Percentiles rank a stretch among this genome's conserved stretches.
phyloP scores from a whole-genome alignment of 2,797 vertebrate species.

The Chelon auratus region DNA sequence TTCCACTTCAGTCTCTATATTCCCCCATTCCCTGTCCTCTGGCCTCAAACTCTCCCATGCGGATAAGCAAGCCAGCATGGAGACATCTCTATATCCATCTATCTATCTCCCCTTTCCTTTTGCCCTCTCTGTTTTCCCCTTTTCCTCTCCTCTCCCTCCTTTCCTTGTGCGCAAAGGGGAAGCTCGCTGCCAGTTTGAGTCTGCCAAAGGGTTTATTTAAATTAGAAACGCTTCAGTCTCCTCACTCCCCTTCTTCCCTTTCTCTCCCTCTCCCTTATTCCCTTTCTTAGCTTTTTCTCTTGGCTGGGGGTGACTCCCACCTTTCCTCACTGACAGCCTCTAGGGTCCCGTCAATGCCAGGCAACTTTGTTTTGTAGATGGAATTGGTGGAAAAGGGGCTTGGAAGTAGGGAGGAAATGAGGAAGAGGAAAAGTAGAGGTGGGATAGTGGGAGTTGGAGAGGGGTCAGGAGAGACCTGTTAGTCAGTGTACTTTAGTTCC shows the following conservation, averaged over 20 bases:
- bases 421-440: constrained; percentile 73
- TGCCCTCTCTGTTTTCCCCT: constrained; percentile 66
- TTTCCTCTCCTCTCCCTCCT: constrained; percentile 77
- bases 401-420: constrained; percentile 76
- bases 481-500: constrained; percentile 78
- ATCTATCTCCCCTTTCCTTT: constrained; percentile 76
- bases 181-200: constrained; percentile 88
- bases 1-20: constrained; percentile 71
- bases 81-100: constrained; percentile 81
- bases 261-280: constrained; percentile 50
- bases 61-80: constrained; percentile 72
- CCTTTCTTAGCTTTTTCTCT: constrained; percentile 68
- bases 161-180: constrained; percentile 82
- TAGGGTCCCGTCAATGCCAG: constrained; percentile 79
- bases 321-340: constrained; percentile 71
- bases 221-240: constrained; percentile 87
- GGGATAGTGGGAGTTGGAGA: constrained; percentile 71
- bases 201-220: constrained; percentile 89
- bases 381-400: constrained; percentile 68
- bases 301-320: constrained; percentile 72
- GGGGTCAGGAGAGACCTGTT: constrained; percentile 80
- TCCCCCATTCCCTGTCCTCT: constrained; percentile 62
- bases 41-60: constrained; percentile 76
- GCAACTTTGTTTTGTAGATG: constrained; percentile 85
- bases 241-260: constrained; percentile 55